Conservation (phyloP, 1,140 invertebrate genomes). For the Chrysoperla carnea region DNA sequence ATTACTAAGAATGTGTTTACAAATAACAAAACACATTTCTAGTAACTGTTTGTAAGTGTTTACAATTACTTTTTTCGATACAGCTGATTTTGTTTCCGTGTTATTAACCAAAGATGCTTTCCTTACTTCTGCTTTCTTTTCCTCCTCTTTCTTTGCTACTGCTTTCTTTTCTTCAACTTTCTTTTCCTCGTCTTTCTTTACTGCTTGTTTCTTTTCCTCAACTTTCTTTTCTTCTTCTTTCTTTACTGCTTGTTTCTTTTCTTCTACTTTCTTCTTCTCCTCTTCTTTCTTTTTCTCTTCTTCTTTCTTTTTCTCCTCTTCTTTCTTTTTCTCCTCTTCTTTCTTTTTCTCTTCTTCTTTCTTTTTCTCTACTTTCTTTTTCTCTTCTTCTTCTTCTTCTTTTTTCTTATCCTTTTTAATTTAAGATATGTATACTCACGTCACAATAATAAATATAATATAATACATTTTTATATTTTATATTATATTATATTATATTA, state of each 20-base stretch:
- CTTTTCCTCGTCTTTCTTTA: conserved; percentile 15
- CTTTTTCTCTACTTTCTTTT: conserved; percentile 27
- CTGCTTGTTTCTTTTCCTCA: conserved; percentile 22
- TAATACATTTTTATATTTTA: no score
- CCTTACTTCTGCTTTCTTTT: not conserved
- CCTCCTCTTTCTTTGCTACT: not conserved
- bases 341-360: conserved; percentile 27
- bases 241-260: conserved; percentile 27
- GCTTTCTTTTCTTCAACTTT: not conserved
- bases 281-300: conserved; percentile 11
- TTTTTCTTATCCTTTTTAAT: no score
- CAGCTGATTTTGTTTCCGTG: conserved; percentile 14
- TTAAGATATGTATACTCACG: not conserved
- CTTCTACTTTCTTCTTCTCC: conserved; percentile 26
- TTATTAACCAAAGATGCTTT: conserved; percentile 9
- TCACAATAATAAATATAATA: no score
- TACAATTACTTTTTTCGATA: not conserved
- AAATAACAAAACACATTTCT: no score
- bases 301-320: conserved; percentile 12
- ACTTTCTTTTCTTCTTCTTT: conserved; percentile 19
- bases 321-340: conserved; percentile 19
- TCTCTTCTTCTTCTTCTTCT: conserved; percentile 21
- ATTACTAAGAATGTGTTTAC: no score
- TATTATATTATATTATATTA: no score
- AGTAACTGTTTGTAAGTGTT: no score